A percentile compares a stretch with the other conserved stretches of the same genome.
Evolutionary conservation across 2,888 invertebrate genomes (phyloP).

Genomic region (Catocala sponsa): DNA sequence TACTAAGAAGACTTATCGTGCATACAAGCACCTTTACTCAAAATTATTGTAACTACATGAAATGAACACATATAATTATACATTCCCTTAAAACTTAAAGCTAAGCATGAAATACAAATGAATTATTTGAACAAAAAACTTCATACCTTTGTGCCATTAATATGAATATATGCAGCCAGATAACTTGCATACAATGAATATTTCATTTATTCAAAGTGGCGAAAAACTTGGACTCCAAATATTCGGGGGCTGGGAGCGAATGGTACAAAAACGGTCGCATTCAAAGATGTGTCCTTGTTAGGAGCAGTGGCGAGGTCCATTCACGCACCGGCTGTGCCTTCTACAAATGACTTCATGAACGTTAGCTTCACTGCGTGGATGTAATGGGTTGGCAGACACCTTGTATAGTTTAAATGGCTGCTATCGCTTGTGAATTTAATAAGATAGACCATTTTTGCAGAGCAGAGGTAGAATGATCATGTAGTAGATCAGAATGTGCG

Average conservation of each 20-base stretch:
- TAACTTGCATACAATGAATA: conserved; percentile 71
- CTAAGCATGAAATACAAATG: conserved; percentile 38
- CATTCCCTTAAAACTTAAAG: not conserved
- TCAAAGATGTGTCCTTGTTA: conserved; percentile 63
- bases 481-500: too few relatives aligned
- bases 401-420: not conserved
- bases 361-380: conserved; percentile 8
- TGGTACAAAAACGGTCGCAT: conserved; percentile 66
- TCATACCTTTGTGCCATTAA: conserved; percentile 46
- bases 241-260: conserved; percentile 41
- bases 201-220: conserved; percentile 76
- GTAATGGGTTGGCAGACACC: not conserved
- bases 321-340: conserved; percentile 25
- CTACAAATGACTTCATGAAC: conserved; percentile 48
- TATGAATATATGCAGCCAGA: conserved; percentile 50
- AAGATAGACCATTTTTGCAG: too few relatives aligned
- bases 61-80: not conserved
- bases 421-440: not conserved
- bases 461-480: too few relatives aligned
- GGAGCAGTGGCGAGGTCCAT: conserved; percentile 35
- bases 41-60: too few relatives aligned
- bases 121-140: conserved; percentile 45
- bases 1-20: too few relatives aligned
- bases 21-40: too few relatives aligned
- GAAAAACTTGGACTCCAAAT: conserved; percentile 61